A percentile compares a stretch with the other conserved stretches of the same genome.
These are phyloP conservation scores for Capra hircus DNA, from an alignment of 2,113 vertebrate species.

Conservation along the genomic window DNA sequence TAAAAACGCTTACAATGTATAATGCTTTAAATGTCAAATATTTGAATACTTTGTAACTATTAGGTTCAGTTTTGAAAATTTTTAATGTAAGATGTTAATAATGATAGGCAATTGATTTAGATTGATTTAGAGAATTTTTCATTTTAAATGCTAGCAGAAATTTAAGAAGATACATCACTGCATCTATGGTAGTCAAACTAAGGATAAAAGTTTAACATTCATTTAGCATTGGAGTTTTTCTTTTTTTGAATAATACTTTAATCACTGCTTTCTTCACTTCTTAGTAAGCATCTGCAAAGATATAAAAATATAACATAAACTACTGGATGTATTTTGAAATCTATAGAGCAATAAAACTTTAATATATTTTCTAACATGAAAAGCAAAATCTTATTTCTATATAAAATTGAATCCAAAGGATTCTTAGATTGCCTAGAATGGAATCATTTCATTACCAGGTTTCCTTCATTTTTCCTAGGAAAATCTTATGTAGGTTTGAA, in stretches of 20 bases:
- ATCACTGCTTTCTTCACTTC: slow-evolving; percentile 12
- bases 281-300: slow-evolving; percentile 26
- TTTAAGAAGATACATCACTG: background rate
- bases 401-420: slow-evolving; percentile 55
- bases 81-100: background rate
- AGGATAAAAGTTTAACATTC: background rate
- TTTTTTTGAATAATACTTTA: slow-evolving; percentile 21
- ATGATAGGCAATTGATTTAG: background rate
- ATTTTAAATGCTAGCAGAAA: background rate
- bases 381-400: slow-evolving; percentile 52
- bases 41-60: background rate
- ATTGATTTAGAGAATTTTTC: background rate
- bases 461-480: slow-evolving; percentile 52
- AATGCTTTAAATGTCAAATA: slow-evolving; percentile 11
- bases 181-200: background rate
- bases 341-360: slow-evolving; percentile 43
- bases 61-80: background rate
- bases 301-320: slow-evolving; percentile 44
- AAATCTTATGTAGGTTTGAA: slow-evolving; percentile 36
- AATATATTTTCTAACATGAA: slow-evolving; percentile 60
- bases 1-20: background rate
- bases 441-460: slow-evolving; percentile 49
- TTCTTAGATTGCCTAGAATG: slow-evolving; percentile 45
- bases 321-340: slow-evolving; percentile 48
- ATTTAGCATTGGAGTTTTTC: background rate